Evolutionary conservation across 2,888 invertebrate genomes (phyloP).

Genomic region (Trissonchulus latispiculum): DNA sequence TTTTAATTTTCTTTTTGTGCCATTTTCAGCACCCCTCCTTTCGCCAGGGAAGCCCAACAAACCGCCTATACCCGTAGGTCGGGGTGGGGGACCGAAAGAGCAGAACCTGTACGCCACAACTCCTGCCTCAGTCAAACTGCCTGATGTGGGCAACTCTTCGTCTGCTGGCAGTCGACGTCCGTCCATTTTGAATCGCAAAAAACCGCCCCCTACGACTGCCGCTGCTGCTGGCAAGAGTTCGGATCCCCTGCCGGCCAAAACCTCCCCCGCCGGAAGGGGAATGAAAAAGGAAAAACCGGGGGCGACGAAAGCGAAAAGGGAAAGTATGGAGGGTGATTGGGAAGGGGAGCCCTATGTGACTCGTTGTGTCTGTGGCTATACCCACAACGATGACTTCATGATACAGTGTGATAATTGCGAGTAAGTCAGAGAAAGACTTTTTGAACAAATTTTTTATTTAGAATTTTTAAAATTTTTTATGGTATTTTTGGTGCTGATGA

Average conservation of each 20-base stretch:
- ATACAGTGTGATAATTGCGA: slow-evolving; percentile 29
- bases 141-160: too few relatives aligned
- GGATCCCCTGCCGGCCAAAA: too few relatives aligned
- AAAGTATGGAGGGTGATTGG: slow-evolving; percentile 2
- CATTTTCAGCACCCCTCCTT: neutral
- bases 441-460: neutral
- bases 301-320: neutral
- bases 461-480: neutral
- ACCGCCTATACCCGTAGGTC: neutral
- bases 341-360: slow-evolving; percentile 24
- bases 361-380: slow-evolving; percentile 25
- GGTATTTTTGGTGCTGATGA: neutral
- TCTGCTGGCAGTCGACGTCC: too few relatives aligned
- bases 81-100: too few relatives aligned
- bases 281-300: too few relatives aligned
- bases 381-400: slow-evolving; percentile 29
- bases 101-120: too few relatives aligned
- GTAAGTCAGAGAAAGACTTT: slow-evolving; percentile 25
- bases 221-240: neutral
- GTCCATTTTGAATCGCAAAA: too few relatives aligned
- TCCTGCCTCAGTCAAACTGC: too few relatives aligned
- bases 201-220: neutral
- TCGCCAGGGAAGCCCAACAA: neutral
- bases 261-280: too few relatives aligned
- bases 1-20: neutral